Evolutionary conservation across 2,888 invertebrate species (phyloP).

Genomic region (Cheilosia impressa): DNA sequence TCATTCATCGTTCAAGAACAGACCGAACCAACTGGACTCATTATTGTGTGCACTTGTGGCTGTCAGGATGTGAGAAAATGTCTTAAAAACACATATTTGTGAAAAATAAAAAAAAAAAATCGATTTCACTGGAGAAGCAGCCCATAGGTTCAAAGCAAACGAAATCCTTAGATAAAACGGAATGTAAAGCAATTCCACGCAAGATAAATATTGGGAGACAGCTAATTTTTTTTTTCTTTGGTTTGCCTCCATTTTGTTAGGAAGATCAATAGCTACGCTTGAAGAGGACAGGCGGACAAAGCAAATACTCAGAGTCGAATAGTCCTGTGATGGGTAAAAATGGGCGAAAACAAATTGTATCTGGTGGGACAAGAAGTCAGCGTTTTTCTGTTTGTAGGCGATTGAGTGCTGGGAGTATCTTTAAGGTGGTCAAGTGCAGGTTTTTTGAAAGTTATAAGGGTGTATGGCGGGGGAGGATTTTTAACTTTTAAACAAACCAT

Average conservation of each 20-base stretch:
- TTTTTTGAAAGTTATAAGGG: constrained; percentile 11
- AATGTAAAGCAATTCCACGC: constrained; percentile 58
- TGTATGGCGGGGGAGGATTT: not conserved
- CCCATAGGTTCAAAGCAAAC: not conserved
- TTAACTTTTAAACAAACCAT: constrained; percentile 1
- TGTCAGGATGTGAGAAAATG: constrained; percentile 37
- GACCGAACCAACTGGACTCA: not conserved
- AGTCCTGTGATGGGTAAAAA: not conserved
- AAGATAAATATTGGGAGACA: constrained; percentile 53
- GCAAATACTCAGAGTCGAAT: constrained; percentile 44
- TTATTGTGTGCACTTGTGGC: constrained; percentile 34
- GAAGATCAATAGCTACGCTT: constrained; percentile 45
- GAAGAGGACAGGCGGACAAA: constrained; percentile 36
- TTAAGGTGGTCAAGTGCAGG: constrained; percentile 37
- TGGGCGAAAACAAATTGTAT: constrained; percentile 22
- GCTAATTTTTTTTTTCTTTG: not conserved
- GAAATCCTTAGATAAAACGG: constrained; percentile 12
- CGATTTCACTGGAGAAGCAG: not conserved
- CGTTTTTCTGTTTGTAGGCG: constrained; percentile 2
- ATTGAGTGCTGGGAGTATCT: constrained; percentile 8
- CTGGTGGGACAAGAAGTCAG: constrained; percentile 7
- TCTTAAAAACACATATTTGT: constrained; percentile 48
- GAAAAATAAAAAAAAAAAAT: not conserved
- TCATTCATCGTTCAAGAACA: not conserved
- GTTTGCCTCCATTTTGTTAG: constrained; percentile 5